Percentiles rank a stretch among this genome's conserved stretches.
These are phyloP conservation scores for Drosophila limbata DNA, from an alignment of 2,888 invertebrate species.

Conservation along the genomic window DNA sequence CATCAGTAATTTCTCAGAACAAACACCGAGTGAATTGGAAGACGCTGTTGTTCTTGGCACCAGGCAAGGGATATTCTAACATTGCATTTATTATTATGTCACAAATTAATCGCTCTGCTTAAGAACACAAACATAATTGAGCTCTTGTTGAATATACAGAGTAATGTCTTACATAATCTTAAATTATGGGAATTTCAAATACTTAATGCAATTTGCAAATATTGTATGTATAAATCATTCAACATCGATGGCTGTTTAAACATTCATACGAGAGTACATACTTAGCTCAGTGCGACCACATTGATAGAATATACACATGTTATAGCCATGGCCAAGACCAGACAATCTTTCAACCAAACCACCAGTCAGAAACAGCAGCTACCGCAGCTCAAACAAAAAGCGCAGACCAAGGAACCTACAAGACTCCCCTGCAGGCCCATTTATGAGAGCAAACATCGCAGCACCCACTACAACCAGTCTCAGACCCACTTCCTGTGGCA, in stretches of 20 bases:
- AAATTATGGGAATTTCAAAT: neutral
- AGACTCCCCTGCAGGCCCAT: constrained; percentile 19
- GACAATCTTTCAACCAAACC: constrained; percentile 62
- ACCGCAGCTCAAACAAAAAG: constrained; percentile 73
- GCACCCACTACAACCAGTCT: constrained; percentile 6
- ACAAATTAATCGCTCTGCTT: neutral
- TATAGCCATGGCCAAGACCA: constrained; percentile 24
- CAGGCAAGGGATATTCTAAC: constrained; percentile 6
- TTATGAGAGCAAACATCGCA: constrained; percentile 10
- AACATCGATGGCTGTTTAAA: constrained; percentile 42
- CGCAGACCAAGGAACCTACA: constrained; percentile 45
- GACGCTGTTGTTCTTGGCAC: neutral
- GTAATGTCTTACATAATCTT: neutral
- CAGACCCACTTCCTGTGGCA: constrained; percentile 40
- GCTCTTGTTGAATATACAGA: constrained; percentile 1
- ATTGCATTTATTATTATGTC: constrained; percentile 17
- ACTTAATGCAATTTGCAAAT: constrained; percentile 8
- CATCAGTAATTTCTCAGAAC: constrained; percentile 28
- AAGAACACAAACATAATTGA: neutral
- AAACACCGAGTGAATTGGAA: neutral
- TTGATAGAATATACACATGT: constrained; percentile 4
- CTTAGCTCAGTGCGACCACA: constrained; percentile 31
- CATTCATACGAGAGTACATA: constrained; percentile 23
- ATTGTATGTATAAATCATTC: constrained; percentile 32
- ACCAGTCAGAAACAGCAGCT: constrained; percentile 17